These are phyloP conservation scores for Scaptomyza reducta DNA, from an alignment of 2,888 invertebrate genomes.

Conservation along the genomic window DNA sequence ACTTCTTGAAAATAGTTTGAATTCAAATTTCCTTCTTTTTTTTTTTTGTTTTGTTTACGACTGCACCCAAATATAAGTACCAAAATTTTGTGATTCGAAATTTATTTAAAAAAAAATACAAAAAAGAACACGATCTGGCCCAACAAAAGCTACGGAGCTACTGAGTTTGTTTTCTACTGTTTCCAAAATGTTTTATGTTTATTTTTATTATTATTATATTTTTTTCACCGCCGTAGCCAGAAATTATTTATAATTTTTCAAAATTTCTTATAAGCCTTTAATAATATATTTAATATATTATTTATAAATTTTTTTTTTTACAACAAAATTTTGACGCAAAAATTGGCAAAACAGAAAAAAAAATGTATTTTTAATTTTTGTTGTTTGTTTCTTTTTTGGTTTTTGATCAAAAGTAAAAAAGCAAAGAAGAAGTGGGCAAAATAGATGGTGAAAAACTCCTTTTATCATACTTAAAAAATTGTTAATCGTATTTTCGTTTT, in stretches of 20 bases:
- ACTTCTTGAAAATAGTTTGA: slow-evolving; percentile 83
- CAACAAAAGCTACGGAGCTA: slow-evolving; percentile 46
- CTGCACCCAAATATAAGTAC: slow-evolving; percentile 23
- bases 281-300: slow-evolving; percentile 35
- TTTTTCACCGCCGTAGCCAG: slow-evolving; percentile 9
- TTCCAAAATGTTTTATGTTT: slow-evolving; percentile 56
- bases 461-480: slow-evolving; percentile 17
- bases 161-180: slow-evolving; percentile 68
- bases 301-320: slow-evolving; percentile 34
- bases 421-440: slow-evolving; percentile 62
- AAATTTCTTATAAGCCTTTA: slow-evolving; percentile 62
- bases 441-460: slow-evolving; percentile 25
- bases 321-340: slow-evolving; percentile 49
- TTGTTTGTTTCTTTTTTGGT: slow-evolving; percentile 58
- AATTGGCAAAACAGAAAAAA: slow-evolving; percentile 61
- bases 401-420: slow-evolving; percentile 50
- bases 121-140: slow-evolving; percentile 73
- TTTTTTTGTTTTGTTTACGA: slow-evolving; percentile 36
- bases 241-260: slow-evolving; percentile 53
- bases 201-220: slow-evolving; percentile 24
- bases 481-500: slow-evolving; percentile 39
- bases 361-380: slow-evolving; percentile 36
- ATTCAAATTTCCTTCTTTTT: slow-evolving; percentile 17
- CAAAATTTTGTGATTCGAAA: slow-evolving; percentile 18
- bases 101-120: slow-evolving; percentile 6